phyloP scores from a whole-genome alignment of 2,888 invertebrate species.

The Eulithis prunata region DNA sequence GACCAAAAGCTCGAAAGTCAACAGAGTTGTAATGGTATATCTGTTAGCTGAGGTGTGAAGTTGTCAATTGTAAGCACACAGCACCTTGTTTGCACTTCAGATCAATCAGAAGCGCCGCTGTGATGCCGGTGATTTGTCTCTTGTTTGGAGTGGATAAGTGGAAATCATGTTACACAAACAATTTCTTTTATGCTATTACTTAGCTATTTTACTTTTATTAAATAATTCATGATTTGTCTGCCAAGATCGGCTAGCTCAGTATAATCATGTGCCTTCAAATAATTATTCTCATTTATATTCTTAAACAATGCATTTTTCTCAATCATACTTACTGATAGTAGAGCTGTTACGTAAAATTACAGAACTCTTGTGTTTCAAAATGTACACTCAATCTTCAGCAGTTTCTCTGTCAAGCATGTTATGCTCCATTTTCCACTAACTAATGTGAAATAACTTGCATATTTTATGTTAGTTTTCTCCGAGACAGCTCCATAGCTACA shows the following conservation, averaged over 20 bases:
- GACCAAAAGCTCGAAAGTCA: conserved; percentile 6
- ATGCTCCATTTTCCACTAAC: conserved; percentile 10
- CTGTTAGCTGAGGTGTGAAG: conserved; percentile 27
- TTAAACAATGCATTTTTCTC: no score
- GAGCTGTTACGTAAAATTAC: not conserved
- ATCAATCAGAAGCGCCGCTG: conserved; percentile 13
- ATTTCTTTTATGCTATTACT: conserved; percentile 4
- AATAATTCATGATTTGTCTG: not conserved
- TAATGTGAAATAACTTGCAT: conserved; percentile 2
- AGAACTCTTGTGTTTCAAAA: not conserved
- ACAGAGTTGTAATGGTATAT: conserved; percentile 10
- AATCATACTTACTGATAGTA: no score
- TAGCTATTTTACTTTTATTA: not conserved
- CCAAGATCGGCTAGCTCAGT: not conserved
- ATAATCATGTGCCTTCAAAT: not conserved
- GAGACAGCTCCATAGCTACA: conserved; percentile 14
- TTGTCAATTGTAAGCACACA: conserved; percentile 19
- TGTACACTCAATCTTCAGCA: not conserved
- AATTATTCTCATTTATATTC: no score
- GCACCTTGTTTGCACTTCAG: conserved; percentile 9
- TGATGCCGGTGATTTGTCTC: conserved; percentile 9
- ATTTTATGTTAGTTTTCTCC: conserved; percentile 10
- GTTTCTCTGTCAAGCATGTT: not conserved
- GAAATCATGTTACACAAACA: conserved; percentile 13
- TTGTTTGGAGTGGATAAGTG: conserved; percentile 23